A percentile compares a stretch with the other conserved stretches of the same genome.
Conservation (phyloP, 2,888 invertebrate genomes). For the Sinotaia quadrata region DNA sequence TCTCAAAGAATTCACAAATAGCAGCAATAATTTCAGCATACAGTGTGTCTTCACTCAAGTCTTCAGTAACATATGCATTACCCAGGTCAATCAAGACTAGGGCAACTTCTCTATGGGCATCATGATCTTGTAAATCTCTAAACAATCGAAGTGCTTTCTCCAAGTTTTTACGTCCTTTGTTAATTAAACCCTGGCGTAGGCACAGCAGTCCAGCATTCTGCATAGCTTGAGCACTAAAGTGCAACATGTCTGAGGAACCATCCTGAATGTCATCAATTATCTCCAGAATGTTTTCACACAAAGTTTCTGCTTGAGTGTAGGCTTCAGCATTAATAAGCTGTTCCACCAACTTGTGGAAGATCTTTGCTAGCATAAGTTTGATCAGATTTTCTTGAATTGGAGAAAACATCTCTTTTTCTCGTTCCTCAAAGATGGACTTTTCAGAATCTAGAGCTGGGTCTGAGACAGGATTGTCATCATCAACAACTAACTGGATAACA, state of each 20-base stretch:
- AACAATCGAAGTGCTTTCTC: constrained; percentile 64
- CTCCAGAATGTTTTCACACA: constrained; percentile 60
- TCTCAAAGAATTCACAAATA: constrained; percentile 64
- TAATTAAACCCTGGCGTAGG: constrained; percentile 62
- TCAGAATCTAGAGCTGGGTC: constrained; percentile 4
- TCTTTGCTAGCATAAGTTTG: constrained; percentile 57
- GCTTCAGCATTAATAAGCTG: constrained; percentile 57
- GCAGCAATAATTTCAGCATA: constrained; percentile 64
- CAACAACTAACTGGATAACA: constrained; percentile 49
- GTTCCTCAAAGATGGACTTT: constrained; percentile 18
- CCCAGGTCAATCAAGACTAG: constrained; percentile 66
- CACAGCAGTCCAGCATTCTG: constrained; percentile 65
- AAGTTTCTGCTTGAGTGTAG: constrained; percentile 56
- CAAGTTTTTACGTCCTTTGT: constrained; percentile 62
- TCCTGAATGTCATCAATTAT: constrained; percentile 65
- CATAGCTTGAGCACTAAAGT: constrained; percentile 61
- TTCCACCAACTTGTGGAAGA: constrained; percentile 56
- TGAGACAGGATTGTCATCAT: neutral
- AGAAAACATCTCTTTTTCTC: constrained; percentile 50
- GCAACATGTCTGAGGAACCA: constrained; percentile 58
- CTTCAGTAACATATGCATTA: constrained; percentile 64
- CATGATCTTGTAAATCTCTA: constrained; percentile 58
- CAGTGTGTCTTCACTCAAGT: constrained; percentile 60
- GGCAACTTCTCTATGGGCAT: constrained; percentile 61
- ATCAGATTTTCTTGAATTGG: constrained; percentile 60